Base-by-base conservation (phyloP, 2,113 vertebrate genomes). In the Cottus gobio region DNA sequence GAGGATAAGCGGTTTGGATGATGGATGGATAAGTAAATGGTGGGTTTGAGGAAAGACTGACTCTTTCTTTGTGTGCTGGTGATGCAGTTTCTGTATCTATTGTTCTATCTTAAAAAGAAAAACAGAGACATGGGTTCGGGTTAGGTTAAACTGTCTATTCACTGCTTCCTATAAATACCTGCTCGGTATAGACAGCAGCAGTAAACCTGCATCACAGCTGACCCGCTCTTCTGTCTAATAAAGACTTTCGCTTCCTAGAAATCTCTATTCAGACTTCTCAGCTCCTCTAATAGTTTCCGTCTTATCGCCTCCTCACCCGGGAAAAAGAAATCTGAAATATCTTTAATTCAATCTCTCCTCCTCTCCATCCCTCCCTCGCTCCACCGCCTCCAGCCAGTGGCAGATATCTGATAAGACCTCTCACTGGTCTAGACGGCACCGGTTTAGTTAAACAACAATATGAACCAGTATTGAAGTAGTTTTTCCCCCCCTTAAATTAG, bases 301-400 rank as follows among this genome's bases (percentile, higher is more conserved):
- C n/a, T n/a, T 16, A 26, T 46, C 57, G n/a, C 52, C 36, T 36
- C 22, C 11, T 34, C 16, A 39, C 37, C 71, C 26, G 34, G 34
- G n/a, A n/a, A 10, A 50, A 22, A 50, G 61, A 60, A 36, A 34
- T 66, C 34, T 52, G 36, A 73, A 31, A 56, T 60, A 87, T 77
- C 66, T 87, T 30, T 69, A 75, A 75, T 75, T 82, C 66, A 83
- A 87, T 90, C 88, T 75, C 31, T 62, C 70, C 60, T 63, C 34
- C 64, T 4, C 65, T 77, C 71, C 34, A 12, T 50, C 37, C 16
- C 61, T 64, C 24, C 60, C 57, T 61, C 24, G 54, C 57, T 61
- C 70, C 62, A 16, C 56, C 24, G 44, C 58, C 31, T 50, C 46
- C 76, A 37, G 63, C 7, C 83, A 30, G 42, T 3, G 18, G 75